Percentiles rank a stretch among this genome's conserved stretches.
These are phyloP conservation scores for Patella caerulea DNA, from an alignment of 2,888 invertebrate species.

Conservation along the genomic window DNA sequence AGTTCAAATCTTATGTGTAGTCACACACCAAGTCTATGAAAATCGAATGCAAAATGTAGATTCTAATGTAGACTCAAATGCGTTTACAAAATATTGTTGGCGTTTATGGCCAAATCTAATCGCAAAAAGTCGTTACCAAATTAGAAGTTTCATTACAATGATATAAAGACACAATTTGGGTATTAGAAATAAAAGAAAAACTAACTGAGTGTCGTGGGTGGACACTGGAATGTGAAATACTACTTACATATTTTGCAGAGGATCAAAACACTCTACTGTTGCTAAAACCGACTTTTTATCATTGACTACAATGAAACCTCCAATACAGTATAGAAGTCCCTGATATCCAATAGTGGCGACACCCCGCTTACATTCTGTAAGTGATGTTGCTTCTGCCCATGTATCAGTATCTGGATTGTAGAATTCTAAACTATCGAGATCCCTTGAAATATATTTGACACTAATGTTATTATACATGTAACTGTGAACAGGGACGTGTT, in stretches of 20 bases:
- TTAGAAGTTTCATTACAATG: no score
- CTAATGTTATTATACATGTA: background rate
- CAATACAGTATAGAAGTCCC: slow-evolving; percentile 49
- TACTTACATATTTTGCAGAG: slow-evolving; percentile 44
- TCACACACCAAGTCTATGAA: no score
- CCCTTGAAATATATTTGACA: slow-evolving; percentile 18
- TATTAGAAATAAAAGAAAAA: no score
- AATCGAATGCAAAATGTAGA: no score
- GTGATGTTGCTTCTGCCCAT: slow-evolving; percentile 46
- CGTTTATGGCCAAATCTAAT: no score
- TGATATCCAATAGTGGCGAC: slow-evolving; percentile 46
- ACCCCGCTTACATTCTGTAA: slow-evolving; percentile 49
- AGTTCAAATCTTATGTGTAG: no score
- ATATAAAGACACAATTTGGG: no score
- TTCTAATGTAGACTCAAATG: no score
- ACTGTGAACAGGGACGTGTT: background rate
- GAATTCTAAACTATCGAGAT: slow-evolving; percentile 50
- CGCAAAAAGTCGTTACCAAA: no score
- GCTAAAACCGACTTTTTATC: slow-evolving; percentile 43
- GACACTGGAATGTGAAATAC: slow-evolving; percentile 1
- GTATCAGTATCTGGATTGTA: slow-evolving; percentile 46
- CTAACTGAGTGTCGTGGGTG: background rate
- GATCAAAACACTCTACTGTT: slow-evolving; percentile 58
- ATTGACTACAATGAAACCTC: slow-evolving; percentile 50
- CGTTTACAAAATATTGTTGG: no score